Evolutionary conservation across 2,888 invertebrate species (phyloP).

Genomic region (Lycocerus yunnanus): DNA sequence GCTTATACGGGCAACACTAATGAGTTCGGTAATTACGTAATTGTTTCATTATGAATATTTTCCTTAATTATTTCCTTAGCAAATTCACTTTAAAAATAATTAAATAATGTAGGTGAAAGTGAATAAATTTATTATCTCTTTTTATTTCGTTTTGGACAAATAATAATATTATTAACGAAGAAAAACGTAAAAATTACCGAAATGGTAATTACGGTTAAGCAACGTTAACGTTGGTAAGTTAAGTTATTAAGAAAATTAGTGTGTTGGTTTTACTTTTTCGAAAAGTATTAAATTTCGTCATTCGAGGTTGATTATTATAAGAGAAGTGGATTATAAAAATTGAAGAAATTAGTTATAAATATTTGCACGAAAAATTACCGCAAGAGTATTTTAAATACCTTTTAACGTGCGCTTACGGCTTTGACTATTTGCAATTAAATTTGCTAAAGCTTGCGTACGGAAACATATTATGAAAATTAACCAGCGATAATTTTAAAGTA

Average conservation of each 20-base stretch:
- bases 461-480: slow-evolving; percentile 33
- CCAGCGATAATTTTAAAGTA: slow-evolving; percentile 33
- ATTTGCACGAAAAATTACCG: not conserved
- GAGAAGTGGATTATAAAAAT: not conserved
- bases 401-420: slow-evolving; percentile 14
- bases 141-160: too few species aligned
- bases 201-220: too few species aligned
- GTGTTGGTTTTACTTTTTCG: too few species aligned
- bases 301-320: not conserved
- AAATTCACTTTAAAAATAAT: not conserved
- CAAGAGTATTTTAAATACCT: slow-evolving; percentile 7
- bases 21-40: not conserved
- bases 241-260: too few species aligned
- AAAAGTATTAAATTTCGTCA: not conserved
- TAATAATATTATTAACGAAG: too few species aligned
- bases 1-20: not conserved
- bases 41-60: not conserved
- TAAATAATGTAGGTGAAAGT: not conserved
- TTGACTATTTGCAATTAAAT: slow-evolving; percentile 29
- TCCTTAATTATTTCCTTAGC: not conserved
- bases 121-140: too few species aligned
- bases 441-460: slow-evolving; percentile 24
- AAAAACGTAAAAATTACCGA: too few species aligned
- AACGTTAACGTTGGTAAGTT: too few species aligned
- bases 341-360: not conserved